phyloP scores from a whole-genome alignment of 2,113 vertebrate genomes.

The Zonotrichia leucophrys region DNA sequence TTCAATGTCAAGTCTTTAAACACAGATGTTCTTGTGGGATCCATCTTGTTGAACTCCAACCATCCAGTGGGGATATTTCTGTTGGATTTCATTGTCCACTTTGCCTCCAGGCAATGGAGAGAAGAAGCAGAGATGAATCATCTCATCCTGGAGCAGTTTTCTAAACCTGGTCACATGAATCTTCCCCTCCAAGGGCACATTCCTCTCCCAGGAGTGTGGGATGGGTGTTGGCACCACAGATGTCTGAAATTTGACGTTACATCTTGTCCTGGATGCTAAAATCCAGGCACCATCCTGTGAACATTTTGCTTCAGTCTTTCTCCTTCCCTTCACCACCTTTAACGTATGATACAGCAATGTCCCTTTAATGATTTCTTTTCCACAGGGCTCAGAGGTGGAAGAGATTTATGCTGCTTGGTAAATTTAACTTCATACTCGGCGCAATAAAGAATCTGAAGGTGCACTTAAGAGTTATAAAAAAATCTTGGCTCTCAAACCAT shows the following conservation, averaged over 20 bases:
- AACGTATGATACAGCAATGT: neutral
- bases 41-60: too few relatives aligned
- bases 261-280: slow-evolving; percentile 10
- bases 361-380: slow-evolving; percentile 14
- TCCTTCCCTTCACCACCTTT: neutral
- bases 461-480: slow-evolving; percentile 39
- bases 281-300: neutral
- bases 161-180: neutral
- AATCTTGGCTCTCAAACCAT: slow-evolving; percentile 14
- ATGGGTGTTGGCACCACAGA: slow-evolving; percentile 6
- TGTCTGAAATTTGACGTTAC: neutral
- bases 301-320: neutral
- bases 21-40: neutral
- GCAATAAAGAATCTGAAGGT: slow-evolving; percentile 28
- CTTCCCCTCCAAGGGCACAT: neutral
- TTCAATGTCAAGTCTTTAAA: neutral
- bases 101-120: neutral
- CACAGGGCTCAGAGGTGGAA: neutral
- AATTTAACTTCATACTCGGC: neutral
- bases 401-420: slow-evolving; percentile 28
- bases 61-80: neutral
- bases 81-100: neutral
- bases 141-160: neutral
- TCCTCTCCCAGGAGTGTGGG: neutral
- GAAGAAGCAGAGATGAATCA: neutral